phyloP scores from a whole-genome alignment of 1,140 invertebrate genomes.

The Conopomorpha cramerella region DNA sequence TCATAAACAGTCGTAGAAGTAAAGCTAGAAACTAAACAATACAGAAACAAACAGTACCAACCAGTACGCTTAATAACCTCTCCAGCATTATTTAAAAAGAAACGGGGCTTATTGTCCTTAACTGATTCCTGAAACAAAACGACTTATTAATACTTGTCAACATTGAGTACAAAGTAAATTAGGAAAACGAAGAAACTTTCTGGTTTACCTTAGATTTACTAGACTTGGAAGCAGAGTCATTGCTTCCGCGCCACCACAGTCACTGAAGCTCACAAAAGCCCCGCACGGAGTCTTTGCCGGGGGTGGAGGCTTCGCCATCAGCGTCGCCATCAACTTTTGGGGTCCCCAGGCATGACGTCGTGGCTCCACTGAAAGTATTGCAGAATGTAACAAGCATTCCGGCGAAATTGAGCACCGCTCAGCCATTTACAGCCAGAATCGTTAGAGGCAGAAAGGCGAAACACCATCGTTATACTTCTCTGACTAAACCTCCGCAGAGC shows the following conservation, averaged over 20 bases:
- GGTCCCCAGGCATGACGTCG: constrained; percentile 38
- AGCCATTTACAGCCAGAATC: too few species aligned
- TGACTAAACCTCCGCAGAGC: too few species aligned
- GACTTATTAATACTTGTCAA: too few species aligned
- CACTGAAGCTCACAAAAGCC: constrained; percentile 48
- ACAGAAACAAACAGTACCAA: constrained; percentile 12
- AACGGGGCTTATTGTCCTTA: constrained; percentile 44
- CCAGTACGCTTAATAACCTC: constrained; percentile 50
- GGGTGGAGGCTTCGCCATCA: constrained; percentile 38
- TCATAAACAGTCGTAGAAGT: too few species aligned
- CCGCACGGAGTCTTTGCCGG: constrained; percentile 45
- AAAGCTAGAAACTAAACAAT: too few species aligned
- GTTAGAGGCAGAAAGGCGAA: too few species aligned
- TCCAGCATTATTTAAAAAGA: constrained; percentile 48
- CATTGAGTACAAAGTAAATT: too few species aligned
- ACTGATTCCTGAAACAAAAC: constrained; percentile 37
- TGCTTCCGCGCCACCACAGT: constrained; percentile 55
- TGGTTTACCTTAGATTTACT: constrained; percentile 45
- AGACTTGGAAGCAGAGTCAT: constrained; percentile 54
- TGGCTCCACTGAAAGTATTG: constrained; percentile 30
- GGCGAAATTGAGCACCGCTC: too few species aligned
- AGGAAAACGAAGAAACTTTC: background rate
- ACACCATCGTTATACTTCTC: too few species aligned
- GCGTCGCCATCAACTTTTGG: constrained; percentile 51
- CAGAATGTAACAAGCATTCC: too few species aligned